Conservation (phyloP, 2,888 invertebrate species). For the Teinopalpus imperialis region DNA sequence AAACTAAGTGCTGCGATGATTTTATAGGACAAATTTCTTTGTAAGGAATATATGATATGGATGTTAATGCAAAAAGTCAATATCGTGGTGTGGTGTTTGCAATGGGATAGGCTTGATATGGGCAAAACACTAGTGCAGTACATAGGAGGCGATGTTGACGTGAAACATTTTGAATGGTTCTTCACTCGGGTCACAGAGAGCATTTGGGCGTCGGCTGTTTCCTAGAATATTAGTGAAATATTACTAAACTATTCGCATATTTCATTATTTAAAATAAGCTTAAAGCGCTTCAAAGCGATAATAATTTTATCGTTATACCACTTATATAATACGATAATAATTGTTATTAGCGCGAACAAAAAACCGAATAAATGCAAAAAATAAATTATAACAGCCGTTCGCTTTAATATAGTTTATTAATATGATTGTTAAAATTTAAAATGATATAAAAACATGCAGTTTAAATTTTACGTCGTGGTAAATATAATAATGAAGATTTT, state of each 20-base stretch:
- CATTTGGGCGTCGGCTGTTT: conserved; percentile 65
- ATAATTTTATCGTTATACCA: too few relatives aligned
- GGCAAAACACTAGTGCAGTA: conserved; percentile 15
- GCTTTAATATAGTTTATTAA: conserved; percentile 35
- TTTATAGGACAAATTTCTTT: too few relatives aligned
- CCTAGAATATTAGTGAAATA: conserved; percentile 69
- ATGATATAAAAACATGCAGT: conserved; percentile 17
- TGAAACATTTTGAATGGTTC: conserved; percentile 47
- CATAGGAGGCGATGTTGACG: conserved; percentile 41
- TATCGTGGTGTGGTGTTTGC: too few relatives aligned
- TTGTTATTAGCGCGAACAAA: too few relatives aligned
- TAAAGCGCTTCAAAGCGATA: too few relatives aligned
- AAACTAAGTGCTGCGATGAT: too few relatives aligned
- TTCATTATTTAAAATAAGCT: too few relatives aligned
- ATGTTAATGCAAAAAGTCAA: too few relatives aligned
- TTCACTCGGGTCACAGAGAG: conserved; percentile 71
- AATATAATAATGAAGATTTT: background rate
- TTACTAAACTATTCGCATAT: conserved; percentile 16
- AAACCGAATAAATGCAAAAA: too few relatives aligned
- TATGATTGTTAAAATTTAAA: conserved; percentile 25
- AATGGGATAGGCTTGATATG: too few relatives aligned
- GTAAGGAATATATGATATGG: too few relatives aligned
- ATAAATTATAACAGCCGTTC: conserved; percentile 40
- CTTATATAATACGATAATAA: too few relatives aligned
- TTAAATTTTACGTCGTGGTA: conserved; percentile 1